phyloP scores from a whole-genome alignment of 2,888 invertebrate genomes.

The Drosophila atripex region DNA sequence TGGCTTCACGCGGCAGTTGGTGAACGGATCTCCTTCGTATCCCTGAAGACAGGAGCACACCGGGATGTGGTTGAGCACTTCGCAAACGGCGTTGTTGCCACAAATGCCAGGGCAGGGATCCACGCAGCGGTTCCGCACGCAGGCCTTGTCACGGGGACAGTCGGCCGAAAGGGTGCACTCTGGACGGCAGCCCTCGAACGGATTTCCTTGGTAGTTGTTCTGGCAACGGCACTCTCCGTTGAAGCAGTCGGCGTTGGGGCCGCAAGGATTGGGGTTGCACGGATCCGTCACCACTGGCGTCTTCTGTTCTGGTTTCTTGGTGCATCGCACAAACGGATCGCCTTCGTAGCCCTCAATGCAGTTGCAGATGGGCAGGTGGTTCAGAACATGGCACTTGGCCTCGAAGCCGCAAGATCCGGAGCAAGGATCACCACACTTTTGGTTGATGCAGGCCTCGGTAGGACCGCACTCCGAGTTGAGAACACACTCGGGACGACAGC shows the following conservation, averaged over 20 bases:
- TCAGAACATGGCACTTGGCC: conserved; percentile 89
- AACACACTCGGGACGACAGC: conserved; percentile 91
- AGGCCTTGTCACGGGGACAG: conserved; percentile 90
- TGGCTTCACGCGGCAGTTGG: conserved; percentile 87
- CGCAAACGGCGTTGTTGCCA: conserved; percentile 91
- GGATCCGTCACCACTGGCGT: conserved; percentile 85
- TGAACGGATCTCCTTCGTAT: conserved; percentile 91
- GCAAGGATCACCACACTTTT: conserved; percentile 92
- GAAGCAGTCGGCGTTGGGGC: conserved; percentile 92
- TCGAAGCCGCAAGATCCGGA: conserved; percentile 92
- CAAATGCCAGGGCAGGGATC: conserved; percentile 91
- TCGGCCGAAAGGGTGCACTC: conserved; percentile 93
- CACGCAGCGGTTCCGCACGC: conserved; percentile 89
- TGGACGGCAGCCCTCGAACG: conserved; percentile 89
- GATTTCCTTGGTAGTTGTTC: conserved; percentile 91
- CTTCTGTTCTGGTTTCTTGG: conserved; percentile 85
- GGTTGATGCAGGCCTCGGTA: conserved; percentile 90
- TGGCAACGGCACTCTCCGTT: conserved; percentile 93
- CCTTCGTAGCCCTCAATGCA: conserved; percentile 87
- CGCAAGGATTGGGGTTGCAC: conserved; percentile 94
- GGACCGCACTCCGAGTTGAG: conserved; percentile 92
- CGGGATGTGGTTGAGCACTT: conserved; percentile 91
- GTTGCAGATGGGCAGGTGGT: conserved; percentile 90
- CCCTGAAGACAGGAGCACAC: conserved; percentile 91
- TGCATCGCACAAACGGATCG: conserved; percentile 87